Conservation (phyloP, 2,113 vertebrate genomes). For the Gallinago paraguaiae region DNA sequence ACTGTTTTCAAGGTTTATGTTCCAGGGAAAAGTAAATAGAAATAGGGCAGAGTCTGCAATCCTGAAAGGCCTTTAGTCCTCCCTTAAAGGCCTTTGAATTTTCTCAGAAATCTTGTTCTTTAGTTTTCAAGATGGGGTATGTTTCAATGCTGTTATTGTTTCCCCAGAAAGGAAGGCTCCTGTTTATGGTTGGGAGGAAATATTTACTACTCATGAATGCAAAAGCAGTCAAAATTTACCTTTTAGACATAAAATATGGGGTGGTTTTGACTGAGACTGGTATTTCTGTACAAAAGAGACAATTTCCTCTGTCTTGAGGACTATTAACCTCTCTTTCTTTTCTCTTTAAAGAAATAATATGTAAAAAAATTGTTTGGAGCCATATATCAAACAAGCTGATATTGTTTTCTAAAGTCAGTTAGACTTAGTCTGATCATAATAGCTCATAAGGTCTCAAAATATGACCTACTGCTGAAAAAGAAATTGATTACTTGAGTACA, state of each 20-base stretch:
- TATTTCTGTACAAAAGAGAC: background rate
- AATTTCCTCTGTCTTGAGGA: background rate
- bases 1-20: background rate
- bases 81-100: background rate
- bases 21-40: background rate
- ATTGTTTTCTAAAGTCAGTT: background rate
- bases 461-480: background rate
- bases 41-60: background rate
- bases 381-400: background rate
- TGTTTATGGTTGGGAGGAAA: background rate
- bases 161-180: background rate
- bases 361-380: background rate
- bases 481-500: background rate
- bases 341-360: background rate
- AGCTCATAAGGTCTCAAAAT: background rate
- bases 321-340: background rate
- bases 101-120: background rate
- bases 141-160: background rate
- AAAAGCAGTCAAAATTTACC: background rate
- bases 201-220: background rate
- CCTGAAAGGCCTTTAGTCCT: background rate
- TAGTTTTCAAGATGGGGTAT: background rate
- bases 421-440: background rate
- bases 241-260: background rate
- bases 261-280: background rate